A percentile compares a stretch with the other conserved stretches of the same genome.
These are phyloP conservation scores for Drosophila demipolita DNA, from an alignment of 2,888 invertebrate genomes.

Conservation along the genomic window DNA sequence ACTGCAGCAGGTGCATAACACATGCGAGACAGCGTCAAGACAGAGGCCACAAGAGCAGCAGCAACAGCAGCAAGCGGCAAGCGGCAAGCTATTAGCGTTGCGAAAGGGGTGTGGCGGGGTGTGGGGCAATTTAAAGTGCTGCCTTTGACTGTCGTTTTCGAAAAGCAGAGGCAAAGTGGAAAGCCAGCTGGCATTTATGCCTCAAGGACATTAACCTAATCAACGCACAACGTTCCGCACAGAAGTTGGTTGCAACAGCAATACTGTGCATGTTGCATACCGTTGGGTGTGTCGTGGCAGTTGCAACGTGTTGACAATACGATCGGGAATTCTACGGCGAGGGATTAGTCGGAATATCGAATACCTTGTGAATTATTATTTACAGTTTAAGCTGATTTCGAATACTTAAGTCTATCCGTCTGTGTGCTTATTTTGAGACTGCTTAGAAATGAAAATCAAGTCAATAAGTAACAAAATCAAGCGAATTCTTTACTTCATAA, in stretches of 20 bases:
- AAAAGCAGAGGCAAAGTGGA: slow-evolving; percentile 18
- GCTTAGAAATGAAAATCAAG: background rate
- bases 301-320: slow-evolving; percentile 38
- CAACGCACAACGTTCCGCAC: slow-evolving; percentile 61
- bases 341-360: slow-evolving; percentile 38
- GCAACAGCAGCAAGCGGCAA: slow-evolving; percentile 28
- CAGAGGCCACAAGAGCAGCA: slow-evolving; percentile 12
- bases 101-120: background rate
- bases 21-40: slow-evolving; percentile 33
- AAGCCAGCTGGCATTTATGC: slow-evolving; percentile 65
- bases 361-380: slow-evolving; percentile 46
- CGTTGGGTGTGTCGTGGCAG: slow-evolving; percentile 11
- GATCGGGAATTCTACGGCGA: background rate
- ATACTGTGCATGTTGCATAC: slow-evolving; percentile 1
- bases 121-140: slow-evolving; percentile 44
- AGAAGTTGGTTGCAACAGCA: background rate
- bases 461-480: background rate
- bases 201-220: slow-evolving; percentile 77
- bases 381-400: slow-evolving; percentile 14
- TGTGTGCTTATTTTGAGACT: background rate
- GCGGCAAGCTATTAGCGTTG: background rate
- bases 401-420: background rate
- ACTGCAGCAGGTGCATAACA: slow-evolving; percentile 29
- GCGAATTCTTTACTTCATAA: background rate
- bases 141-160: slow-evolving; percentile 41